Conservation (phyloP, 2,888 invertebrate species). For the Hirtodrosophila alboralis region DNA sequence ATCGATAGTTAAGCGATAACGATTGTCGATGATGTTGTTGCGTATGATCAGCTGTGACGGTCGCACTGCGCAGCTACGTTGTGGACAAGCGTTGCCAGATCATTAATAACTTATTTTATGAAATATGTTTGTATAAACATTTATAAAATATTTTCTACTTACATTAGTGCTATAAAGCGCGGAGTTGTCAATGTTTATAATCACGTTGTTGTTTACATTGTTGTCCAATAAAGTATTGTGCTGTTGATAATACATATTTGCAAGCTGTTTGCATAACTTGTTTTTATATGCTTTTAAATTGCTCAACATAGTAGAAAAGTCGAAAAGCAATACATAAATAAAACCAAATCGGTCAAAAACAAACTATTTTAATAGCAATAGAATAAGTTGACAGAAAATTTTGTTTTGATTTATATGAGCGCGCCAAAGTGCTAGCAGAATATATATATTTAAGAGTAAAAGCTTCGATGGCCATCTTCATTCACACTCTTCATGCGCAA, state of each 20-base stretch:
- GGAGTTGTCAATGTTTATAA: slow-evolving; percentile 68
- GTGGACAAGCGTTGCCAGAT: slow-evolving; percentile 44
- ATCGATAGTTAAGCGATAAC: slow-evolving; percentile 55
- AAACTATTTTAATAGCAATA: no score
- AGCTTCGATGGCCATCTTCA: no score
- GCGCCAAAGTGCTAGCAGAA: no score
- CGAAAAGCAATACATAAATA: no score
- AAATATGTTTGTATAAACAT: neutral
- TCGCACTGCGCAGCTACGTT: slow-evolving; percentile 32
- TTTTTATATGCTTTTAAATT: neutral
- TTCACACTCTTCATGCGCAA: no score
- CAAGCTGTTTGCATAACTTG: neutral
- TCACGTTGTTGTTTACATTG: slow-evolving; percentile 65
- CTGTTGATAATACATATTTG: slow-evolving; percentile 12
- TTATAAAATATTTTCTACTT: slow-evolving; percentile 24
- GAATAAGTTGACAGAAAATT: no score
- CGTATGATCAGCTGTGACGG: slow-evolving; percentile 48
- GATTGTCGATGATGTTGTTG: slow-evolving; percentile 42
- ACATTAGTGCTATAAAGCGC: slow-evolving; percentile 61
- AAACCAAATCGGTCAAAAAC: no score
- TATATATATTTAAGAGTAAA: no score
- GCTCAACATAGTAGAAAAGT: no score
- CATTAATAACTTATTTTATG: neutral
- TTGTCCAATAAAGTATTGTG: slow-evolving; percentile 66
- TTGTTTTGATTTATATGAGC: no score